A percentile compares a stretch with the other conserved stretches of the same genome.
Conservation (phyloP, 2,113 vertebrate genomes). For the Camelus bactrianus region DNA sequence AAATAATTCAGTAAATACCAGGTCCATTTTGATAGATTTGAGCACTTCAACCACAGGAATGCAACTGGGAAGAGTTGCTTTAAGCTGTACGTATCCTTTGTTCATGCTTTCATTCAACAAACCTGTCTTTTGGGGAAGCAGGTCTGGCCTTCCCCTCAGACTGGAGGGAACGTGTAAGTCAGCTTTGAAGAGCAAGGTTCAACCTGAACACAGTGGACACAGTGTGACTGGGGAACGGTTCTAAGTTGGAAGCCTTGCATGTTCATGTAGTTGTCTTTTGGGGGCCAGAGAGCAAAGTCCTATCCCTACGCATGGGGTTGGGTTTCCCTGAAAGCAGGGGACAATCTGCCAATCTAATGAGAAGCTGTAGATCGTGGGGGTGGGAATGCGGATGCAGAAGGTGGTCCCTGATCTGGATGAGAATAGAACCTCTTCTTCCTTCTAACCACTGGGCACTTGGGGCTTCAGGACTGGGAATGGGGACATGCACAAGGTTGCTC, state of each 20-base stretch:
- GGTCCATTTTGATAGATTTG: not conserved
- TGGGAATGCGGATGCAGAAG: not conserved
- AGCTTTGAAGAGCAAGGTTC: not conserved
- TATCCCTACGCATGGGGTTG: not conserved
- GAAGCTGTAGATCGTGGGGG: not conserved
- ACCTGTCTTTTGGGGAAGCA: not conserved
- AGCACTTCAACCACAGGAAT: not conserved
- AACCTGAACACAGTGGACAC: fast-evolving
- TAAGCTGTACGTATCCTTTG: not conserved
- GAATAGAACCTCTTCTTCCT: not conserved
- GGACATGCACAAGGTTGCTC: fast-evolving
- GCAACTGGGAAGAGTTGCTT: not conserved
- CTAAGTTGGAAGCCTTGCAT: not conserved
- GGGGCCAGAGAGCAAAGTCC: not conserved
- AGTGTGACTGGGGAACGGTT: not conserved
- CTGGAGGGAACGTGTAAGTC: not conserved
- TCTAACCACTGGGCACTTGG: not conserved
- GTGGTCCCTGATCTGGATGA: not conserved
- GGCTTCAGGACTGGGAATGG: not conserved
- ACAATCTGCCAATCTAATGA: not conserved
- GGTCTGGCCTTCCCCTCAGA: not conserved
- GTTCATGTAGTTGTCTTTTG: not conserved
- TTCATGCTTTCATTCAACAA: not conserved
- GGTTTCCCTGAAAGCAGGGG: not conserved
- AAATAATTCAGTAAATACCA: not conserved